A percentile compares a stretch with the other conserved stretches of the same genome.
Evolutionary conservation across 2,888 invertebrate genomes (phyloP).

Genomic region (Melanchra persicariae): DNA sequence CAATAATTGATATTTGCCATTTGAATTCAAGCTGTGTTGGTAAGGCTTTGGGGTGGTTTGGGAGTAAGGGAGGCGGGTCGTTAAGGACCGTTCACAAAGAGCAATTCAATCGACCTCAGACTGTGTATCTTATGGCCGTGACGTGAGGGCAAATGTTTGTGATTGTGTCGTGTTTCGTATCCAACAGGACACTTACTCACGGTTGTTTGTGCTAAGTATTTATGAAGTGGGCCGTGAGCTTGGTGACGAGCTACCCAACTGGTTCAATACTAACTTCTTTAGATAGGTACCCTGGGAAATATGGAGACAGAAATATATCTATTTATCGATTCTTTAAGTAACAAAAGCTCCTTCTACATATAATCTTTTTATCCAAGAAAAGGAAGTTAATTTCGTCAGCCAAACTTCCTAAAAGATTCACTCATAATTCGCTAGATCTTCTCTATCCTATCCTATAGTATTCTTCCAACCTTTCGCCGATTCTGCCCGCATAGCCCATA

Average conservation of each 20-base stretch:
- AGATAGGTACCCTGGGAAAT: neutral
- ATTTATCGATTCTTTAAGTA: neutral
- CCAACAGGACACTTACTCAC: constrained; percentile 68
- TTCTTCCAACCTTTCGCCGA: constrained; percentile 49
- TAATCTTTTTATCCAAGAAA: constrained; percentile 4
- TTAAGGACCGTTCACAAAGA: constrained; percentile 77
- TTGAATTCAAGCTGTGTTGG: constrained; percentile 81
- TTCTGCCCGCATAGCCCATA: constrained; percentile 67
- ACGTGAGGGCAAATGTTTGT: constrained; percentile 77
- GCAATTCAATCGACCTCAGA: constrained; percentile 76
- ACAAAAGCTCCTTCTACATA: neutral
- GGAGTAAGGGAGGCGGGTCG: constrained; percentile 61
- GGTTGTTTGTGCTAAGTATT: constrained; percentile 67
- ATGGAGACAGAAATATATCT: neutral
- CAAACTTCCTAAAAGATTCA: constrained; percentile 42
- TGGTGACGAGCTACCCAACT: constrained; percentile 19
- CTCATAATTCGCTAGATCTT: constrained; percentile 49
- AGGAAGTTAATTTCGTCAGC: constrained; percentile 35
- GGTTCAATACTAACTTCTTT: neutral
- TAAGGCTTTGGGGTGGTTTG: constrained; percentile 53
- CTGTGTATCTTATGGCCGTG: constrained; percentile 79
- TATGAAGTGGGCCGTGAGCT: constrained; percentile 67
- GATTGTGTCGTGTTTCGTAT: constrained; percentile 62
- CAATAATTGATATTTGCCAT: constrained; percentile 84
- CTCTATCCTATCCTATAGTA: constrained; percentile 39